Evolutionary conservation across 2,888 invertebrate genomes (phyloP).

Genomic region (Anthrax anthrax): DNA sequence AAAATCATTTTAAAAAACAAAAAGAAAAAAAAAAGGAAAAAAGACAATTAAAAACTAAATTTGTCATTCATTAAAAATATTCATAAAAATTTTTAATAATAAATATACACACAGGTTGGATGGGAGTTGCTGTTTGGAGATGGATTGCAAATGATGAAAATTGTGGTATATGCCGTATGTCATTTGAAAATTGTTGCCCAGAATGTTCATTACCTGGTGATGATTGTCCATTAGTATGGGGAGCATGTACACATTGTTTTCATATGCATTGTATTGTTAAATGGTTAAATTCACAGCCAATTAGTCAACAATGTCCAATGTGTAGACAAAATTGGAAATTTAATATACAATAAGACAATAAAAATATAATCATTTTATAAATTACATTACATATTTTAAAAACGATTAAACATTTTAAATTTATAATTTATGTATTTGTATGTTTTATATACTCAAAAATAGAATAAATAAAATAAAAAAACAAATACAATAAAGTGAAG

Average conservation of each 20-base stretch:
- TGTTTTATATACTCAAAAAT: no score
- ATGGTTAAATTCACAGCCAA: slow-evolving; percentile 90
- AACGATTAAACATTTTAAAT: no score
- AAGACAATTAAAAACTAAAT: neutral
- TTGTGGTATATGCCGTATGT: slow-evolving; percentile 97
- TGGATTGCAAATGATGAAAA: slow-evolving; percentile 99
- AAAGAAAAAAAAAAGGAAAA: neutral
- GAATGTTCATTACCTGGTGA: slow-evolving; percentile 96
- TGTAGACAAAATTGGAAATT: slow-evolving; percentile 99
- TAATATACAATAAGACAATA: slow-evolving; percentile 50
- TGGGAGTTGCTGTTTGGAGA: slow-evolving; percentile 93
- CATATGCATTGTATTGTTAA: slow-evolving; percentile 99
- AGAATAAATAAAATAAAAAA: no score
- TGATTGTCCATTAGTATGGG: slow-evolving; percentile 97
- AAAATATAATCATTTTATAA: no score
- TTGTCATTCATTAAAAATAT: no score
- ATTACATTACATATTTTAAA: no score
- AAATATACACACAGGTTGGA: slow-evolving; percentile 52
- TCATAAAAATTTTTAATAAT: no score
- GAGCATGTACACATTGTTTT: slow-evolving; percentile 97
- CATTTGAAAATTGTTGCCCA: slow-evolving; percentile 96
- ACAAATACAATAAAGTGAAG: no score
- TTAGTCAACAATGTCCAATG: slow-evolving; percentile 85
- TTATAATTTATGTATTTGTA: no score
- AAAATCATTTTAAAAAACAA: no score